A percentile compares a stretch with the other conserved stretches of the same genome.
Evolutionary conservation across 2,797 vertebrate genomes (phyloP).

Genomic region (Octomys mimax): DNA sequence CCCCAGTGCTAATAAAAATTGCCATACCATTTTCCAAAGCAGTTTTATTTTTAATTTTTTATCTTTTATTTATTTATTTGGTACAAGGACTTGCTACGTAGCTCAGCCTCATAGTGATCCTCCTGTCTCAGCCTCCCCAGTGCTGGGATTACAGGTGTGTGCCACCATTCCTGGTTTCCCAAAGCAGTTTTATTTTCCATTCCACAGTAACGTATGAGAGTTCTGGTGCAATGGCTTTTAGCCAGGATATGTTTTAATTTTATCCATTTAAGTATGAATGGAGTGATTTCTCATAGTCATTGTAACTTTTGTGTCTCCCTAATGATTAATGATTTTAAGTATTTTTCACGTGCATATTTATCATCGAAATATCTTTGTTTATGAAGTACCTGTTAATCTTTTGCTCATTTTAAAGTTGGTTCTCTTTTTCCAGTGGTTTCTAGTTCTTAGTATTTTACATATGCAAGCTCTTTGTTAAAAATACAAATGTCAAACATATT

Average conservation of each 20-base stretch:
- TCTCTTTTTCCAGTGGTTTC: neutral
- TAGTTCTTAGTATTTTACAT: neutral
- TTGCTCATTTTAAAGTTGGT: neutral
- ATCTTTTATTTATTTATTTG: no score
- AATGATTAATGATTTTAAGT: conserved; percentile 16
- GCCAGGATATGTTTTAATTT: neutral
- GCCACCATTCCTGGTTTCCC: neutral
- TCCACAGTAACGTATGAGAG: neutral
- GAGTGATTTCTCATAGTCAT: neutral
- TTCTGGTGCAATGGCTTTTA: neutral
- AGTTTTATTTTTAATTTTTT: neutral
- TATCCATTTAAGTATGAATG: neutral
- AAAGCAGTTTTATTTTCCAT: neutral
- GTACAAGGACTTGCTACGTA: no score
- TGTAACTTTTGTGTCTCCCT: neutral
- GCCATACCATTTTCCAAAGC: neutral
- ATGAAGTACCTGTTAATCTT: neutral
- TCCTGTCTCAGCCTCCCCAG: no score
- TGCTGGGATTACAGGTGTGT: no score
- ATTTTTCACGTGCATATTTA: neutral
- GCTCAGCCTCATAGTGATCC: no score
- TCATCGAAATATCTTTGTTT: neutral
- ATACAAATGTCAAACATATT: neutral
- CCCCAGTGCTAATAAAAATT: neutral
- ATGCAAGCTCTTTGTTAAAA: neutral